Evolutionary conservation across 2,113 vertebrate genomes (phyloP).

Genomic region (Brachyistius frenatus): DNA sequence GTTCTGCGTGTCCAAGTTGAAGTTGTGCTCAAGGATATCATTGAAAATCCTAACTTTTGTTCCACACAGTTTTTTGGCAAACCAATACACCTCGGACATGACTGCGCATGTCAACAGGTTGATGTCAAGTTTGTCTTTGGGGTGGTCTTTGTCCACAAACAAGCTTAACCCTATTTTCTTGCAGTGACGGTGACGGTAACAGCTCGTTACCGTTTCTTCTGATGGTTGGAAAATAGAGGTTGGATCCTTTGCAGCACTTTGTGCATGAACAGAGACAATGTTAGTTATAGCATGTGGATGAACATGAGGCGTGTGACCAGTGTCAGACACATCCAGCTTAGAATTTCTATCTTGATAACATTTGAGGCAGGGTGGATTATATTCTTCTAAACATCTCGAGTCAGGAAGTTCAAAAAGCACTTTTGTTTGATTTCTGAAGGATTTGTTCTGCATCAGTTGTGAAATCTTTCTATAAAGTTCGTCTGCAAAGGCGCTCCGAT

Average conservation of each 20-base stretch:
- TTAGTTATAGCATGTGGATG: too few species aligned
- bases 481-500: slow-evolving; percentile 6
- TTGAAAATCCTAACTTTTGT: neutral
- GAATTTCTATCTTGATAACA: slow-evolving; percentile 23
- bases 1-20: neutral
- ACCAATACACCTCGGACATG: slow-evolving; percentile 8
- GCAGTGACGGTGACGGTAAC: slow-evolving; percentile 17
- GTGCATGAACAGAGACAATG: neutral
- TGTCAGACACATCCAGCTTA: neutral
- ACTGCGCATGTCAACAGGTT: neutral
- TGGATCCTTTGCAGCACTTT: neutral
- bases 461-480: neutral
- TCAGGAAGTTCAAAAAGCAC: slow-evolving; percentile 34
- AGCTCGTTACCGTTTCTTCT: slow-evolving; percentile 13
- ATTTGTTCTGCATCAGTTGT: neutral
- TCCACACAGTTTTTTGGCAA: slow-evolving; percentile 28
- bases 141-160: slow-evolving; percentile 20
- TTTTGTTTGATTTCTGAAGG: neutral
- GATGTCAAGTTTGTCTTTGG: neutral
- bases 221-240: neutral
- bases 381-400: neutral
- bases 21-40: slow-evolving; percentile 43
- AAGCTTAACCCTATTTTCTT: slow-evolving; percentile 45
- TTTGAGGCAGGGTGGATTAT: slow-evolving; percentile 24
- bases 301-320: too few species aligned